These are phyloP conservation scores for Athalia rosae DNA, from an alignment of 2,888 invertebrate species.

Conservation along the genomic window DNA sequence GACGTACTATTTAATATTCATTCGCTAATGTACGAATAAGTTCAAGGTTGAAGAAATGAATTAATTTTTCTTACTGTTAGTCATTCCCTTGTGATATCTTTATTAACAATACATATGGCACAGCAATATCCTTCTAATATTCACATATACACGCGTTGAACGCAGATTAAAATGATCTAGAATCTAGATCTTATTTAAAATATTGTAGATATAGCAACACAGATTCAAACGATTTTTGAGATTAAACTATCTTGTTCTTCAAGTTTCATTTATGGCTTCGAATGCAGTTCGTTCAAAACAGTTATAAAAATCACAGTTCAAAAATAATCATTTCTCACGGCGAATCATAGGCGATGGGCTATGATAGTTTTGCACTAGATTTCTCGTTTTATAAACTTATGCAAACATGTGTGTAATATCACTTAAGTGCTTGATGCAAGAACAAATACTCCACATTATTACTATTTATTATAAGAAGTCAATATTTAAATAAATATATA, in stretches of 20 bases:
- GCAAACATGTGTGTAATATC: not conserved
- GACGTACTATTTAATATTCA: not conserved
- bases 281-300: constrained; percentile 5
- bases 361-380: not conserved
- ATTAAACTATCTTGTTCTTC: constrained; percentile 20
- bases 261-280: not conserved
- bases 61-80: constrained; percentile 3
- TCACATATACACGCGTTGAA: constrained; percentile 1
- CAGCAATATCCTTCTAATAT: not conserved
- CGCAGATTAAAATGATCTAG: constrained; percentile 1
- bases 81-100: constrained; percentile 42
- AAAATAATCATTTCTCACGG: not conserved
- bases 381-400: not conserved
- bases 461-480: not conserved
- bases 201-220: constrained; percentile 41
- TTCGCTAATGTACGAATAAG: constrained; percentile 6
- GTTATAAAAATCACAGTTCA: constrained; percentile 8
- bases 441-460: constrained; percentile 13
- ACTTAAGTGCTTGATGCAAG: not conserved
- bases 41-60: constrained; percentile 26
- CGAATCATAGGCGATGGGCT: not conserved
- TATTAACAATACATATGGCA: constrained; percentile 35
- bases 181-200: constrained; percentile 29
- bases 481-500: constrained; percentile 5
- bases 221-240: constrained; percentile 18